These are phyloP conservation scores for Polia nebulosa DNA, from an alignment of 2,888 invertebrate genomes.

Conservation along the genomic window DNA sequence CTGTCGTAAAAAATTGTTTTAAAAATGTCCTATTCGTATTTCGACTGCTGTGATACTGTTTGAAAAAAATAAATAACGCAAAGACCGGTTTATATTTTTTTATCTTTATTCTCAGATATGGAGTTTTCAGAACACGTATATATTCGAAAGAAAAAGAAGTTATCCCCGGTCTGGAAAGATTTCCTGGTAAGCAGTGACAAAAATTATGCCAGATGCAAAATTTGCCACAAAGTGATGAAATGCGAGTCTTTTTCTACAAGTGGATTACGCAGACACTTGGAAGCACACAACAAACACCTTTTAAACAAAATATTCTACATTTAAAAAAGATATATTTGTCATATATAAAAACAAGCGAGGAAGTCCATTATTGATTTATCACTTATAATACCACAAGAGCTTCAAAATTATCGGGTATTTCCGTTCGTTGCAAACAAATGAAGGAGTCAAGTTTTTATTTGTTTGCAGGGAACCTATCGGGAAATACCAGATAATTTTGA, in stretches of 20 bases:
- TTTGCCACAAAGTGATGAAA: slow-evolving; percentile 27
- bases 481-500: too few species aligned
- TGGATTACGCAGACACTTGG: slow-evolving; percentile 11
- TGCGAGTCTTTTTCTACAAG: slow-evolving; percentile 9
- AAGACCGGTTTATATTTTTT: too few species aligned
- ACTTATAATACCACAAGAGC: too few species aligned
- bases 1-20: too few species aligned
- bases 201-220: slow-evolving; percentile 25
- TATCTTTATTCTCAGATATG: slow-evolving; percentile 11
- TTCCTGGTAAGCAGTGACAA: slow-evolving; percentile 23
- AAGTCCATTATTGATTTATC: too few species aligned
- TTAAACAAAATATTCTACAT: neutral
- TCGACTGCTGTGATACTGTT: too few species aligned
- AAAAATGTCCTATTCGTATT: too few species aligned
- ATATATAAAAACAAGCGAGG: neutral
- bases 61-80: too few species aligned
- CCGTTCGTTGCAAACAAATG: too few species aligned
- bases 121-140: slow-evolving; percentile 5
- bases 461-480: too few species aligned
- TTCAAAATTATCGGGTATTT: too few species aligned
- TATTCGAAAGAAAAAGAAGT: neutral
- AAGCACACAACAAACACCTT: neutral
- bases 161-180: slow-evolving; percentile 23
- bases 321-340: neutral
- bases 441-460: too few species aligned